phyloP scores from a whole-genome alignment of 2,888 invertebrate species.

The Volucella bombylans region DNA sequence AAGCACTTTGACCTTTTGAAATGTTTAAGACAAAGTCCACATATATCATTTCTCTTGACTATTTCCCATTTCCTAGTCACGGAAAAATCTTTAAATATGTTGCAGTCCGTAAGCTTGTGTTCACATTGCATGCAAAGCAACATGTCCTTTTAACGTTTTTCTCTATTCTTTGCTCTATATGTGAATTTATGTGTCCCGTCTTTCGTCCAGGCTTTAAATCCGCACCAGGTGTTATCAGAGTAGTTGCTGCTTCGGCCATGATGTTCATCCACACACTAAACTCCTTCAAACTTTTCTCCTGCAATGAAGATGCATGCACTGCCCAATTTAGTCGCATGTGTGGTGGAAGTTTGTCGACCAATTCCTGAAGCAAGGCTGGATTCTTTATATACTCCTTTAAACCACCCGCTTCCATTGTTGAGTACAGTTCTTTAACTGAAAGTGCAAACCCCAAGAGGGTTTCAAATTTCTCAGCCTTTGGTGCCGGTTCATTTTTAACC shows the following conservation, averaged over 20 bases:
- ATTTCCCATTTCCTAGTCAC: background rate
- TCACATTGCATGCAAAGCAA: slow-evolving; percentile 2
- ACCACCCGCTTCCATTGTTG: slow-evolving; percentile 3
- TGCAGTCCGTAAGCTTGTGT: background rate
- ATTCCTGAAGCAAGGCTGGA: too few relatives aligned
- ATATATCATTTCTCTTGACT: slow-evolving; percentile 3
- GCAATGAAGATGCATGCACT: too few relatives aligned
- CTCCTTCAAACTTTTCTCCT: too few relatives aligned
- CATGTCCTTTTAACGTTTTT: slow-evolving; percentile 1
- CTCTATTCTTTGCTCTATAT: background rate
- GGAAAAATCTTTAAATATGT: slow-evolving; percentile 1
- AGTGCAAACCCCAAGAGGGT: background rate
- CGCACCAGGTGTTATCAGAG: background rate
- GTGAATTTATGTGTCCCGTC: slow-evolving; percentile 5
- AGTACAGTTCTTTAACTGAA: slow-evolving; percentile 3
- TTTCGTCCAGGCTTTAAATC: slow-evolving; percentile 7
- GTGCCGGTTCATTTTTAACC: background rate
- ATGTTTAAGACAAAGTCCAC: background rate
- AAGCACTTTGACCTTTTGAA: slow-evolving; percentile 1
- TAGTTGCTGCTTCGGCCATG: too few relatives aligned
- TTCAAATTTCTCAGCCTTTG: slow-evolving; percentile 6
- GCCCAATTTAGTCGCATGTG: too few relatives aligned
- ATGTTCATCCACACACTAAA: too few relatives aligned
- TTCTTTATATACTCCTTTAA: slow-evolving; percentile 2
- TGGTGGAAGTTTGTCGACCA: too few relatives aligned